phyloP scores from a whole-genome alignment of 2,888 invertebrate genomes.

The Scrobipalpa costella region DNA sequence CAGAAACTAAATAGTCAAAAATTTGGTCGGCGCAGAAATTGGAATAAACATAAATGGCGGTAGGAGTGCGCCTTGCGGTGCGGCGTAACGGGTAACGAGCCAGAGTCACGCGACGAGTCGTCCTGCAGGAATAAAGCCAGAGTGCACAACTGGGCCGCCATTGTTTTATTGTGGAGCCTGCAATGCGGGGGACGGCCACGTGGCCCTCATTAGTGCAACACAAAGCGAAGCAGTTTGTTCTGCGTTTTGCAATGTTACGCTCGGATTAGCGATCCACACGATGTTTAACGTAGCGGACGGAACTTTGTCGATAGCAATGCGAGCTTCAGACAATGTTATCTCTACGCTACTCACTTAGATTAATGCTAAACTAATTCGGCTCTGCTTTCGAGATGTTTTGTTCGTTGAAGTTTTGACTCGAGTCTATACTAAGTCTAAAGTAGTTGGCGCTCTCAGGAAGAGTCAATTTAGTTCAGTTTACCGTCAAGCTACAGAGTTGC shows the following conservation, averaged over 20 bases:
- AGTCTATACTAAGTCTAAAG: conserved; percentile 16
- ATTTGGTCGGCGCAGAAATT: conserved; percentile 41
- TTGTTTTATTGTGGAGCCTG: conserved; percentile 78
- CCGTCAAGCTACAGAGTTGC: conserved; percentile 34
- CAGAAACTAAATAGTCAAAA: conserved; percentile 23
- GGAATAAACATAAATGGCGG: conserved; percentile 57
- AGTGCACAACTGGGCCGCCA: conserved; percentile 70
- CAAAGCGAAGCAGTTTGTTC: conserved; percentile 78
- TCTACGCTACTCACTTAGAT: conserved; percentile 27
- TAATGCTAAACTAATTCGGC: conserved; percentile 23
- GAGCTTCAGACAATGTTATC: conserved; percentile 40
- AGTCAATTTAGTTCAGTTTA: conserved; percentile 30
- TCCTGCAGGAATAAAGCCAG: conserved; percentile 74
- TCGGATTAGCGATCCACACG: conserved; percentile 70
- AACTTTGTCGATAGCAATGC: conserved; percentile 58
- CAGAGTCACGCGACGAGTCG: conserved; percentile 72
- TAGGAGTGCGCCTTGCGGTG: conserved; percentile 61
- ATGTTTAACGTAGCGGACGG: conserved; percentile 68
- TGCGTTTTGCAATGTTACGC: conserved; percentile 75
- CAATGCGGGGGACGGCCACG: conserved; percentile 79
- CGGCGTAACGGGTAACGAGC: conserved; percentile 66
- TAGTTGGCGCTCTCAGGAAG: conserved; percentile 22
- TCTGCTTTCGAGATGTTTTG: conserved; percentile 10
- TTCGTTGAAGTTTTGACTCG: conserved; percentile 5
- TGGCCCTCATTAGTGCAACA: conserved; percentile 78